Evolutionary conservation across 2,113 vertebrate species (phyloP).

Genomic region (Donacobius atricapilla): DNA sequence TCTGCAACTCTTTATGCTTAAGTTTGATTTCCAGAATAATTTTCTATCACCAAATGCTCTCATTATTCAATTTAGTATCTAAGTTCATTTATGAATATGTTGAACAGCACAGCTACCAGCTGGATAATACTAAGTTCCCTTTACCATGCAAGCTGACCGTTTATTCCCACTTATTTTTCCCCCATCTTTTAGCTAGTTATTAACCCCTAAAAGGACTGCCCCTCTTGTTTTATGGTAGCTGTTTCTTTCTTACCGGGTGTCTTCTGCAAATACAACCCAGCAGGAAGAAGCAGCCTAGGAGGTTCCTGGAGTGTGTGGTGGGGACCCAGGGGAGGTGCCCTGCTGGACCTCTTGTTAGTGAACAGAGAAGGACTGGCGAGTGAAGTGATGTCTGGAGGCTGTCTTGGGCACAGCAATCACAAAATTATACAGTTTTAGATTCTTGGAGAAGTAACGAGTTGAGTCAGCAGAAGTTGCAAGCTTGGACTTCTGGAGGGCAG

Average conservation of each 20-base stretch:
- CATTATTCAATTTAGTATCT: slow-evolving; percentile 55
- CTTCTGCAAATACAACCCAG: neutral
- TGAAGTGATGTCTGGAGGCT: neutral
- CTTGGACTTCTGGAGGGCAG: neutral
- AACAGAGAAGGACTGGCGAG: neutral
- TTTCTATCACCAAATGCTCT: slow-evolving; percentile 51
- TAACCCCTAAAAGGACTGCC: neutral
- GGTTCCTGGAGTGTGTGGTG: neutral
- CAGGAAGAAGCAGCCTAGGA: neutral
- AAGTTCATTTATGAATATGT: slow-evolving; percentile 46
- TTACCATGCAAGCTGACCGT: neutral
- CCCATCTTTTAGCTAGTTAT: slow-evolving; percentile 5
- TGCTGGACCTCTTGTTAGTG: neutral
- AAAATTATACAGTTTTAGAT: neutral
- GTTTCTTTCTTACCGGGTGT: neutral
- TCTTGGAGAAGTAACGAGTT: neutral
- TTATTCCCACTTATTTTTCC: slow-evolving; percentile 9
- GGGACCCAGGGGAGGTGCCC: neutral
- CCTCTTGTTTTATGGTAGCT: neutral
- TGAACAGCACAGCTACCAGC: slow-evolving; percentile 43
- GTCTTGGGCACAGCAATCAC: neutral
- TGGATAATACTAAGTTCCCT: slow-evolving; percentile 15
- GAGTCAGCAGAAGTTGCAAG: neutral
- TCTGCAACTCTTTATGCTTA: slow-evolving; percentile 20
- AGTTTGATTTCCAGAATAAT: slow-evolving; percentile 55